phyloP scores from a whole-genome alignment of 2,888 invertebrate species.

The Sinotaia quadrata region DNA sequence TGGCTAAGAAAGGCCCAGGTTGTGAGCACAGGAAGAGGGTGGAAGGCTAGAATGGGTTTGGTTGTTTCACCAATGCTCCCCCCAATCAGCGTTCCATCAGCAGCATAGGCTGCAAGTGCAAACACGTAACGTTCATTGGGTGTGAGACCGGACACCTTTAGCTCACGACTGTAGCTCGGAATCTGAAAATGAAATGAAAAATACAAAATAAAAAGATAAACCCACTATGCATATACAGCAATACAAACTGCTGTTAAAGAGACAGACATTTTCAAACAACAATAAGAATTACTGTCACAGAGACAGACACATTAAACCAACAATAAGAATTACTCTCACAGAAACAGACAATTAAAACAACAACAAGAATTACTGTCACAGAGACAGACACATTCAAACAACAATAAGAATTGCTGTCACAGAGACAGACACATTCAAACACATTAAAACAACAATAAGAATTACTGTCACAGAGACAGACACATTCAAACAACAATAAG shows the following conservation, averaged over 20 bases:
- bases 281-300: too few relatives aligned
- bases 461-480: too few relatives aligned
- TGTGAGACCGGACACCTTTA: conserved; percentile 62
- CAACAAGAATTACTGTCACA: not conserved
- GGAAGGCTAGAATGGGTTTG: conserved; percentile 68
- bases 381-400: too few relatives aligned
- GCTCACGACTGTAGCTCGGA: conserved; percentile 63
- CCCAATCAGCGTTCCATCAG: conserved; percentile 70
- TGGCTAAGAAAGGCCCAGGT: conserved; percentile 70
- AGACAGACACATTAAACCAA: too few relatives aligned
- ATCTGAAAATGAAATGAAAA: conserved; percentile 51
- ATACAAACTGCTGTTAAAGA: not conserved
- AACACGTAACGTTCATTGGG: conserved; percentile 69
- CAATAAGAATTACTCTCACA: too few relatives aligned
- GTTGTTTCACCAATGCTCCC: conserved; percentile 68
- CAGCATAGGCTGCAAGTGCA: conserved; percentile 70
- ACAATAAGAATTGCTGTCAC: too few relatives aligned
- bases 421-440: too few relatives aligned
- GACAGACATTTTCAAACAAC: not conserved
- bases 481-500: too few relatives aligned
- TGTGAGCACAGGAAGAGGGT: conserved; percentile 68
- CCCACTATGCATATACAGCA: too few relatives aligned
- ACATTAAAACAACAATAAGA: too few relatives aligned
- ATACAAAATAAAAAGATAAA: too few relatives aligned
- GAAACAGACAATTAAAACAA: not conserved